Conservation (phyloP, 2,888 invertebrate species). For the Tipula vernalis region DNA sequence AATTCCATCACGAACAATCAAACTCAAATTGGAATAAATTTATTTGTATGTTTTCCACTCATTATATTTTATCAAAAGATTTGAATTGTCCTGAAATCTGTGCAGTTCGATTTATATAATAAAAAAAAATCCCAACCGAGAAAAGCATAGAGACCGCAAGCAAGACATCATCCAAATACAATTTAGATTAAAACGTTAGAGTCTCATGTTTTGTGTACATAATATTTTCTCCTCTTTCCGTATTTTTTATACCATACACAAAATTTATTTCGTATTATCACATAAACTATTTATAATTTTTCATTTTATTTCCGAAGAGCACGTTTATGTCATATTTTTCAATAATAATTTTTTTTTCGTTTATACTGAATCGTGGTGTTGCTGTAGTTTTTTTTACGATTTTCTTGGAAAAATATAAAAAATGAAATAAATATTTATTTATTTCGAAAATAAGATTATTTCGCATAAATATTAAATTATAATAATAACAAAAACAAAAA, state of each 20-base stretch:
- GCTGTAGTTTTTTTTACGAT: neutral
- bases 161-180: too few species aligned
- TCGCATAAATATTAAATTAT: slow-evolving; percentile 4
- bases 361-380: neutral
- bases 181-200: too few species aligned
- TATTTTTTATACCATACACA: neutral
- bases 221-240: neutral
- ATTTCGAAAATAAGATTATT: neutral
- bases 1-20: slow-evolving; percentile 4
- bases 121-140: too few species aligned
- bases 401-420: neutral
- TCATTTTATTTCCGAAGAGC: neutral
- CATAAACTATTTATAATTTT: slow-evolving; percentile 4
- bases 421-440: neutral
- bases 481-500: neutral
- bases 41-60: neutral
- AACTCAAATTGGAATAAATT: neutral
- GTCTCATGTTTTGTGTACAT: neutral
- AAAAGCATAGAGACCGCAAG: too few species aligned
- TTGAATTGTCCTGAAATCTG: neutral
- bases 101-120: neutral
- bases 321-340: neutral
- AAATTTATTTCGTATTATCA: neutral
- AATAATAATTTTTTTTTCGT: neutral
- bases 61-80: neutral